Percentiles rank a stretch among this genome's conserved stretches.
phyloP scores from a whole-genome alignment of 2,888 invertebrate genomes.

The Diaphora mendica region DNA sequence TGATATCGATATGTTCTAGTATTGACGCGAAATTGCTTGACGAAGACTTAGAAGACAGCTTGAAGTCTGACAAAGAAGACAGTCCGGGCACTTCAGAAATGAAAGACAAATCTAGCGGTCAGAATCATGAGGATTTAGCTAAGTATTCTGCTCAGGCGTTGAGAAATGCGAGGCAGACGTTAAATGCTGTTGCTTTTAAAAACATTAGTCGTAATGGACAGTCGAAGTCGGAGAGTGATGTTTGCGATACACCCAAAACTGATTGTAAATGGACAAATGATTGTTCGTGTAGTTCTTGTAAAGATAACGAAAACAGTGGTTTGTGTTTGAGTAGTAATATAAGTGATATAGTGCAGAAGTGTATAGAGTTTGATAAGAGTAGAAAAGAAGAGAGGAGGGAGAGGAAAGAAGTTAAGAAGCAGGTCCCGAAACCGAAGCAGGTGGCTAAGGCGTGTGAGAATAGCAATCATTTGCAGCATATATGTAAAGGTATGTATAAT shows the following conservation, averaged over 20 bases:
- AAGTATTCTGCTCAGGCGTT: slow-evolving; percentile 80
- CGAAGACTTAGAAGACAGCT: slow-evolving; percentile 68
- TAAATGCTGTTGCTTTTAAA: slow-evolving; percentile 77
- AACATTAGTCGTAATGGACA: slow-evolving; percentile 73
- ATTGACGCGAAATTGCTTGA: slow-evolving; percentile 75
- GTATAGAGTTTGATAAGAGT: slow-evolving; percentile 64
- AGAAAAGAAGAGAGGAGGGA: slow-evolving; percentile 63
- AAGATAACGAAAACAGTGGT: slow-evolving; percentile 57
- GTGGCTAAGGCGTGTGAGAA: slow-evolving; percentile 75
- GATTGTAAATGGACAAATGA: slow-evolving; percentile 82
- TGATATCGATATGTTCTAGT: slow-evolving; percentile 75
- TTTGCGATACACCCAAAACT: slow-evolving; percentile 73
- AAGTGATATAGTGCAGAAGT: slow-evolving; percentile 68
- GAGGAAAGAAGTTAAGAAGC: slow-evolving; percentile 56
- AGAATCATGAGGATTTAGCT: slow-evolving; percentile 72
- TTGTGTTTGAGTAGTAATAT: slow-evolving; percentile 55
- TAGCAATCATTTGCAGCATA: slow-evolving; percentile 76
- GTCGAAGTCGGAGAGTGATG: slow-evolving; percentile 74
- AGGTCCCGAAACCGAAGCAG: slow-evolving; percentile 61
- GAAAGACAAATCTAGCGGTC: slow-evolving; percentile 52
- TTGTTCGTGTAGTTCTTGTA: slow-evolving; percentile 72
- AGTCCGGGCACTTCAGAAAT: slow-evolving; percentile 28
- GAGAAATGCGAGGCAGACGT: slow-evolving; percentile 73
- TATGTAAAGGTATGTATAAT: slow-evolving; percentile 75
- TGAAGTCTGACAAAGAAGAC: slow-evolving; percentile 57